Evolutionary conservation across 2,113 vertebrate genomes (phyloP).

Genomic region (Clarias batrachus): DNA sequence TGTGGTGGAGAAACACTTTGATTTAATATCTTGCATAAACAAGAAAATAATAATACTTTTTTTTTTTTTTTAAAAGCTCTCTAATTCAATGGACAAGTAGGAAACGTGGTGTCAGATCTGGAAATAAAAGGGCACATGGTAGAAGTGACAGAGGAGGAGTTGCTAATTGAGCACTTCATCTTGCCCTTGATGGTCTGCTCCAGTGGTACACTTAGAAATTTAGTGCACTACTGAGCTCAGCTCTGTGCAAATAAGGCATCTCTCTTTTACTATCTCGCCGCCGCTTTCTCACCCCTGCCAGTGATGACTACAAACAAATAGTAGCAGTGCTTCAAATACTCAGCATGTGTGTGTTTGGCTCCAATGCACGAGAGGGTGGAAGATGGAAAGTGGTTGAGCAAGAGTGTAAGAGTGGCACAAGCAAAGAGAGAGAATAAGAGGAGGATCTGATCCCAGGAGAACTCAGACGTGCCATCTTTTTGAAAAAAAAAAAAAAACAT

Average conservation of each 20-base stretch:
- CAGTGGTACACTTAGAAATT: constrained; percentile 25
- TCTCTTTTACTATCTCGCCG: background rate
- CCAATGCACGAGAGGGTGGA: constrained; percentile 15
- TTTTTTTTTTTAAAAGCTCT: too few species aligned
- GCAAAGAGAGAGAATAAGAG: background rate
- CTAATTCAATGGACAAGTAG: background rate
- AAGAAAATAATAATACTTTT: background rate
- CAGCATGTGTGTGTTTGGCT: constrained; percentile 43
- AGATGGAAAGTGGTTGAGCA: constrained; percentile 3
- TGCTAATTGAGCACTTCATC: constrained; percentile 13
- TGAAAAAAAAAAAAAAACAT: too few species aligned
- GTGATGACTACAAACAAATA: constrained; percentile 47
- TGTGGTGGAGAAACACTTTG: background rate
- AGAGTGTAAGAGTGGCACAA: constrained; percentile 12
- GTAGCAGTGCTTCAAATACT: constrained; percentile 36
- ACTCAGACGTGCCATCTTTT: background rate
- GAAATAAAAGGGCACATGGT: background rate
- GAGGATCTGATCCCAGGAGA: background rate
- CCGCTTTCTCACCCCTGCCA: constrained; percentile 37
- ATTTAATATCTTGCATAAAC: constrained; percentile 27
- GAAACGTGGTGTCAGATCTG: background rate
- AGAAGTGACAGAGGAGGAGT: background rate
- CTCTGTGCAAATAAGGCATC: constrained; percentile 11
- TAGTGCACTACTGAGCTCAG: constrained; percentile 37
- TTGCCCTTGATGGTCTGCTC: constrained; percentile 21